Conservation (phyloP, 2,797 vertebrate genomes). For the Gymnodraco acuticeps region DNA sequence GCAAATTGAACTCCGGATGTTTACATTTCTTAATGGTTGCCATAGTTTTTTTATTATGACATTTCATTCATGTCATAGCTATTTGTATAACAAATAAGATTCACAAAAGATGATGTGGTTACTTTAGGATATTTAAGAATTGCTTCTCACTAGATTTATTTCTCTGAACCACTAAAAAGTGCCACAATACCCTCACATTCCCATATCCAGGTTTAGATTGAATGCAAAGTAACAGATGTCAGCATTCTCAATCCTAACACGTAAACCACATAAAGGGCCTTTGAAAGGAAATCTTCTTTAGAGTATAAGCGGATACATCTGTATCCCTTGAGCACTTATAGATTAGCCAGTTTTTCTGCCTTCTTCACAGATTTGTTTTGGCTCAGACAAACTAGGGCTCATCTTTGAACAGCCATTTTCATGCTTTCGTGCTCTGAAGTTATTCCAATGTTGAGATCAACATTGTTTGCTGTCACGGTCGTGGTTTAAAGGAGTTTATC, state of each 20-base stretch:
- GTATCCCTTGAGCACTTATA: neutral
- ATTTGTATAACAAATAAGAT: neutral
- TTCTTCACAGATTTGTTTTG: slow-evolving; percentile 6
- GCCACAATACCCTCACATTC: too few relatives aligned
- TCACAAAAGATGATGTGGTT: neutral
- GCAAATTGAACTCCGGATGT: neutral
- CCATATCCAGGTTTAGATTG: too few relatives aligned
- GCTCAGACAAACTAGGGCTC: slow-evolving; percentile 1
- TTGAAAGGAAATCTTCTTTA: slow-evolving; percentile 1
- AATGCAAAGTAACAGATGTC: too few relatives aligned
- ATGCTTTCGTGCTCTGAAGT: slow-evolving; percentile 41
- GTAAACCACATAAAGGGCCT: neutral
- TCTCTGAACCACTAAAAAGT: neutral
- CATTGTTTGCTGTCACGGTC: slow-evolving; percentile 11
- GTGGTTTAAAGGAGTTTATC: neutral
- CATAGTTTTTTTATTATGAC: neutral
- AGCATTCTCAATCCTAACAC: neutral
- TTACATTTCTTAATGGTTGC: neutral
- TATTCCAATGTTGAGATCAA: slow-evolving; percentile 32
- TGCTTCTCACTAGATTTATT: neutral
- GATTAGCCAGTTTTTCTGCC: neutral
- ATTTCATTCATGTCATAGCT: neutral
- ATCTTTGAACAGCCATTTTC: neutral
- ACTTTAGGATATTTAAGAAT: neutral
- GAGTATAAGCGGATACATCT: slow-evolving; percentile 2